Evolutionary conservation across 1,140 invertebrate species (phyloP).

Genomic region (Dinoponera quadriceps): DNA sequence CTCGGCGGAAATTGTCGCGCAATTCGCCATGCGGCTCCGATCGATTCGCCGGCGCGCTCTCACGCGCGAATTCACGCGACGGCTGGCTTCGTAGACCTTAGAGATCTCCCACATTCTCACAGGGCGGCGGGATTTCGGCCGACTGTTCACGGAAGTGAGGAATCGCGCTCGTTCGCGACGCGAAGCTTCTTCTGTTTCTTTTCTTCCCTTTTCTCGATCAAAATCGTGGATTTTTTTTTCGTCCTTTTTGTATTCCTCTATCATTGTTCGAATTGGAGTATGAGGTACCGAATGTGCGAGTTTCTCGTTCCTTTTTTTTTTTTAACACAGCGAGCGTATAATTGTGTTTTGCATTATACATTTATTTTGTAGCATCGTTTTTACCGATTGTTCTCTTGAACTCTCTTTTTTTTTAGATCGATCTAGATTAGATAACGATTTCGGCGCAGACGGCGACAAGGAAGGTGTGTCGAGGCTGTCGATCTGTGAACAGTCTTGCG

Average conservation of each 20-base stretch:
- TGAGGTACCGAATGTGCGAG: neutral
- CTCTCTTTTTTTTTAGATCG: neutral
- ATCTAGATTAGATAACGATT: neutral
- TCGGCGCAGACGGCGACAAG: too few species aligned
- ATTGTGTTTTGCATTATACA: slow-evolving; percentile 13
- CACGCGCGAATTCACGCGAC: neutral
- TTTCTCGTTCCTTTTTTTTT: neutral
- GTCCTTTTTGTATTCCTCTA: neutral
- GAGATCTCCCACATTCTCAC: slow-evolving; percentile 13
- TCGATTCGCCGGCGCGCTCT: neutral
- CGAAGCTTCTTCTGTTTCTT: too few species aligned
- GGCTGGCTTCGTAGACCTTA: slow-evolving; percentile 16
- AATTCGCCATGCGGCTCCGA: too few species aligned
- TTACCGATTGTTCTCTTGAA: neutral
- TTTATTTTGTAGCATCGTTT: slow-evolving; percentile 2
- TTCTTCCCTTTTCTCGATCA: neutral
- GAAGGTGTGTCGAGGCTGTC: neutral
- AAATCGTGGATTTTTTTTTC: neutral
- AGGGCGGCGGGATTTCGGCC: slow-evolving; percentile 8
- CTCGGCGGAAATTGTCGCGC: neutral
- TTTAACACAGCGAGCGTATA: neutral
- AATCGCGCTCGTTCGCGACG: neutral
- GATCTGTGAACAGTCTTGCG: slow-evolving; percentile 35
- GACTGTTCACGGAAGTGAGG: slow-evolving; percentile 30
- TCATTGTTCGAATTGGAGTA: slow-evolving; percentile 22